Percentiles rank a stretch among this genome's conserved stretches.
Evolutionary conservation across 2,113 vertebrate genomes (phyloP).

Genomic region (Sinocyclocheilus grahami): DNA sequence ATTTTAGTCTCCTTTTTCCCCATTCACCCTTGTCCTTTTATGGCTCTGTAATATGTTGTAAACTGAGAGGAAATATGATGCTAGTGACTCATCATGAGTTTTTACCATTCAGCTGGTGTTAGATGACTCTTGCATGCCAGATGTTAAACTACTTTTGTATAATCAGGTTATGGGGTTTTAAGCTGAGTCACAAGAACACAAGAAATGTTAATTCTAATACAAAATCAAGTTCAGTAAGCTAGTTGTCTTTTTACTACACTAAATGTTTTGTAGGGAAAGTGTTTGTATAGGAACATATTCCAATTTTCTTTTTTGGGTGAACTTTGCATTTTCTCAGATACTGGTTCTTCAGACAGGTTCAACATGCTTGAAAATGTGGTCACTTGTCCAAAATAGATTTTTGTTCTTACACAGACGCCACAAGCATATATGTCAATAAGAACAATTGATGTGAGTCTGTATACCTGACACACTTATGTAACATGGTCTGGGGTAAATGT

Average conservation of each 20-base stretch:
- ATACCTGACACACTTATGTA: constrained; percentile 1
- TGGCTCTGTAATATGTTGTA: background rate
- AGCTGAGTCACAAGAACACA: background rate
- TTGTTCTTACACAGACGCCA: background rate
- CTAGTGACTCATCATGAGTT: no score
- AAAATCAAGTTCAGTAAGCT: background rate
- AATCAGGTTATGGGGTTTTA: background rate
- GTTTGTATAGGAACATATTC: no score
- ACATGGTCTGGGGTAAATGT: background rate
- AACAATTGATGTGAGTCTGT: background rate
- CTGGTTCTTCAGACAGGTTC: background rate
- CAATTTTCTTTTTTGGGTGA: background rate
- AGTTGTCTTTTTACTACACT: background rate
- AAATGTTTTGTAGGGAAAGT: background rate
- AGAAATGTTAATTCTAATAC: background rate
- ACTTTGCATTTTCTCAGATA: background rate
- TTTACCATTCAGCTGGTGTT: no score
- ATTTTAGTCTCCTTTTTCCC: background rate
- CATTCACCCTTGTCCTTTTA: background rate
- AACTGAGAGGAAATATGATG: background rate
- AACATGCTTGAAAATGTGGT: background rate
- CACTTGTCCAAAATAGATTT: background rate
- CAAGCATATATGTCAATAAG: background rate
- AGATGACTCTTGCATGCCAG: no score
- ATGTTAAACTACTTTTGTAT: background rate